Evolutionary conservation across 2,888 invertebrate species (phyloP).

Genomic region (Sinelater perroti): DNA sequence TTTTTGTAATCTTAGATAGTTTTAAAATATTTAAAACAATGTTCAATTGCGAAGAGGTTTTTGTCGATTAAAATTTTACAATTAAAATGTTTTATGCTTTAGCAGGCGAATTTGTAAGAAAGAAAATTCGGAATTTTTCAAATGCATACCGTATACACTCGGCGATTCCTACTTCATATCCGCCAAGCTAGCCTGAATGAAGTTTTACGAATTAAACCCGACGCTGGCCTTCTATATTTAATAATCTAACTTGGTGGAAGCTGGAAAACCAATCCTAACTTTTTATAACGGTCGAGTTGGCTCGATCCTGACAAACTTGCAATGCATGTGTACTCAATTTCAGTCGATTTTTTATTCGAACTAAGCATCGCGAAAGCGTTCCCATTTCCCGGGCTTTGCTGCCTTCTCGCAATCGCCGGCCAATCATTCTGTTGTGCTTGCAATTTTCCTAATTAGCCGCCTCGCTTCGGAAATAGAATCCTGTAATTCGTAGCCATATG

Average conservation of each 20-base stretch:
- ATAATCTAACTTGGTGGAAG: constrained; percentile 40
- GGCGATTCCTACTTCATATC: no score
- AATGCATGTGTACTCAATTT: constrained; percentile 24
- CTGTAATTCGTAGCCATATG: constrained; percentile 46
- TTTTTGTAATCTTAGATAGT: no score
- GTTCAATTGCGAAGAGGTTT: no score
- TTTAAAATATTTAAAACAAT: no score
- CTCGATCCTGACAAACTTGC: constrained; percentile 28
- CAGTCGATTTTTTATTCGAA: constrained; percentile 12
- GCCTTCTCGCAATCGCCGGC: not conserved
- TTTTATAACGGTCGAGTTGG: constrained; percentile 41
- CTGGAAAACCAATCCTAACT: constrained; percentile 45
- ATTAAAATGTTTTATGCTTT: not conserved
- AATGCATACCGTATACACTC: no score
- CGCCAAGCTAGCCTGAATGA: constrained; percentile 13
- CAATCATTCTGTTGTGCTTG: constrained; percentile 42
- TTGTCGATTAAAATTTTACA: no score
- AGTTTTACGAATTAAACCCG: constrained; percentile 13
- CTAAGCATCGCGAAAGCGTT: not conserved
- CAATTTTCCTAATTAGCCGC: constrained; percentile 52
- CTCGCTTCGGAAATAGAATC: constrained; percentile 42
- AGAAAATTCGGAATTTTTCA: not conserved
- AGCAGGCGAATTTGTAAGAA: not conserved
- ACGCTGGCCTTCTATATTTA: constrained; percentile 37
- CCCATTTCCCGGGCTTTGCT: no score